These are phyloP conservation scores for Calycopis cecrops DNA, from an alignment of 1,140 invertebrate genomes.

Conservation along the genomic window DNA sequence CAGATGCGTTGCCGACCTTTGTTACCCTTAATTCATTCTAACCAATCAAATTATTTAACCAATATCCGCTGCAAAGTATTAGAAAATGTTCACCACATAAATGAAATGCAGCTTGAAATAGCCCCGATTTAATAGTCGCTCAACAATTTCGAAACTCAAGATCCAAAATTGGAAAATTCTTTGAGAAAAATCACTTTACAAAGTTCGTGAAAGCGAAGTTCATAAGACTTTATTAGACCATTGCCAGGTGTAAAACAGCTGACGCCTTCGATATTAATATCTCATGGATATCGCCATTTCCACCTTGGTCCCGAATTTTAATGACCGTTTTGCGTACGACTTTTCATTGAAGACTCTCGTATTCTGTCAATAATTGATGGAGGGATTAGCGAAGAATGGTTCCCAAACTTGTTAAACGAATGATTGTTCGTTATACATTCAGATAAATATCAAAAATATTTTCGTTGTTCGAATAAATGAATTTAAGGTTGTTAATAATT, in stretches of 20 bases:
- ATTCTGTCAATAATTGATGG: conserved; percentile 3
- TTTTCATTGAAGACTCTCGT: conserved; percentile 11
- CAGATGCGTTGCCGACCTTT: too few species aligned
- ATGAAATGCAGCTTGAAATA: not conserved
- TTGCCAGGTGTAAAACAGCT: conserved; percentile 54
- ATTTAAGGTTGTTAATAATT: too few species aligned
- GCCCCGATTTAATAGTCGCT: not conserved
- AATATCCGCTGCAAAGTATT: too few species aligned
- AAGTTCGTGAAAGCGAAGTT: conserved; percentile 59
- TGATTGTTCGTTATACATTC: too few species aligned
- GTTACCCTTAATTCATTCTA: too few species aligned
- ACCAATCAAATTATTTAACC: too few species aligned
- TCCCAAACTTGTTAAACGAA: not conserved
- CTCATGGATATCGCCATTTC: conserved; percentile 43
- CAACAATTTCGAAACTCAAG: conserved; percentile 3
- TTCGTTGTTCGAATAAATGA: too few species aligned
- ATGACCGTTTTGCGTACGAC: conserved; percentile 27
- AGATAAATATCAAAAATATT: too few species aligned
- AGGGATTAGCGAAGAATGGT: not conserved
- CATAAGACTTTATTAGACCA: conserved; percentile 60
- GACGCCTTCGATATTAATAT: conserved; percentile 60
- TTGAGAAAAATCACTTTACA: conserved; percentile 28
- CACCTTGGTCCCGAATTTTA: conserved; percentile 45
- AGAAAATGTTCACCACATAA: too few species aligned
- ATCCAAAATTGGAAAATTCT: conserved; percentile 7